A percentile compares a stretch with the other conserved stretches of the same genome.
Evolutionary conservation across 2,888 invertebrate species (phyloP).

Genomic region (Melanchra persicariae): DNA sequence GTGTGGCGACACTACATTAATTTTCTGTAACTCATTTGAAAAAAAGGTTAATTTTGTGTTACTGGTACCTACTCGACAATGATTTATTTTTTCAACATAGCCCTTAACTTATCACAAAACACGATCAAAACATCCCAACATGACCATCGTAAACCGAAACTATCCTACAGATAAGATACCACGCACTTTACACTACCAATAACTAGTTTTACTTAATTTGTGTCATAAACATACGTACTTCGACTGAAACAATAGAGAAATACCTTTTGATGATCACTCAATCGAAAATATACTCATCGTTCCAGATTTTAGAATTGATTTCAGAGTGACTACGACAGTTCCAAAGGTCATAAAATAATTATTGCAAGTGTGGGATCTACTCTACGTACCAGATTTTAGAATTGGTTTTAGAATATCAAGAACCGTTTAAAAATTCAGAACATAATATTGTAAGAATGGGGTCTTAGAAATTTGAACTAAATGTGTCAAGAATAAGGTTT

Average conservation of each 20-base stretch:
- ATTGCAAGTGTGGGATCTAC: not conserved
- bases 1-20: no score
- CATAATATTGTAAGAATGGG: no score
- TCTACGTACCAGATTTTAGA: no score
- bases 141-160: conserved; percentile 58
- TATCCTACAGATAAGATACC: conserved; percentile 59
- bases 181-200: conserved; percentile 39
- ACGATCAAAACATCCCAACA: conserved; percentile 51
- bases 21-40: no score
- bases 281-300: not conserved
- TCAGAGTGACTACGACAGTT: not conserved
- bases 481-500: not conserved
- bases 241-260: conserved; percentile 30
- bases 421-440: no score
- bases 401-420: no score
- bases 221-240: conserved; percentile 42
- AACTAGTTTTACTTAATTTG: conserved; percentile 45
- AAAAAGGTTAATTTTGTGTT: no score
- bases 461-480: no score
- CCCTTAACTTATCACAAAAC: conserved; percentile 60
- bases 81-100: not conserved
- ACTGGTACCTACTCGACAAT: not conserved
- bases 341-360: not conserved
- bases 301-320: not conserved
- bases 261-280: not conserved